These are phyloP conservation scores for Rotaria sp. DNA, from an alignment of 2,888 invertebrate genomes.

Conservation along the genomic window DNA sequence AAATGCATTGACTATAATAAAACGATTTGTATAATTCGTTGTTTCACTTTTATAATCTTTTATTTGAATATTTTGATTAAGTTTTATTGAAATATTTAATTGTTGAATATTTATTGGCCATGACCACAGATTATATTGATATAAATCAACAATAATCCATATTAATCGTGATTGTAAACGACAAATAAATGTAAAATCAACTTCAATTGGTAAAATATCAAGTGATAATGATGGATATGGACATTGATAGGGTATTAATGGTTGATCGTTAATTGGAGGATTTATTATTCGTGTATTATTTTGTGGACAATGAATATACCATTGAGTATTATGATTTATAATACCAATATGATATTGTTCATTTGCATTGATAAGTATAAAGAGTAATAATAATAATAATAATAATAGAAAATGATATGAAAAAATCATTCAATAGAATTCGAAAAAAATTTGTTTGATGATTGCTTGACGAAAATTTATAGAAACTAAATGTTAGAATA, in stretches of 20 bases:
- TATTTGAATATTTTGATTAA: neutral
- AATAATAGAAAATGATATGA: neutral
- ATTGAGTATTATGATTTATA: neutral
- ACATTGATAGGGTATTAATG: neutral
- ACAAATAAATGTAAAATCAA: slow-evolving; percentile 20
- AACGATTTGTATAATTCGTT: neutral
- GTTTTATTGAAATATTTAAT: neutral
- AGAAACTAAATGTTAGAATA: too few species aligned
- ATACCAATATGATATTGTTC: neutral
- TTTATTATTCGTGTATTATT: neutral
- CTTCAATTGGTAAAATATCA: neutral
- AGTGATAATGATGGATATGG: neutral
- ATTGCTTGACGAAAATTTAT: neutral
- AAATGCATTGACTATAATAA: slow-evolving; percentile 12
- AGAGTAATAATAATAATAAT: neutral
- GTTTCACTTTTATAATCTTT: neutral
- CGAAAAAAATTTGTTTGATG: neutral
- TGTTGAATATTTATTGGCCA: neutral
- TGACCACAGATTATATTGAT: neutral
- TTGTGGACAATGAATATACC: neutral
- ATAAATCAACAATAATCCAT: neutral
- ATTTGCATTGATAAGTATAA: neutral
- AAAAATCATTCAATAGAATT: neutral
- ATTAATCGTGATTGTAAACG: neutral
- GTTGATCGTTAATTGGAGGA: neutral